A percentile compares a stretch with the other conserved stretches of the same genome.
phyloP scores from a whole-genome alignment of 2,797 vertebrate genomes.

The Aratinga solstitialis region DNA sequence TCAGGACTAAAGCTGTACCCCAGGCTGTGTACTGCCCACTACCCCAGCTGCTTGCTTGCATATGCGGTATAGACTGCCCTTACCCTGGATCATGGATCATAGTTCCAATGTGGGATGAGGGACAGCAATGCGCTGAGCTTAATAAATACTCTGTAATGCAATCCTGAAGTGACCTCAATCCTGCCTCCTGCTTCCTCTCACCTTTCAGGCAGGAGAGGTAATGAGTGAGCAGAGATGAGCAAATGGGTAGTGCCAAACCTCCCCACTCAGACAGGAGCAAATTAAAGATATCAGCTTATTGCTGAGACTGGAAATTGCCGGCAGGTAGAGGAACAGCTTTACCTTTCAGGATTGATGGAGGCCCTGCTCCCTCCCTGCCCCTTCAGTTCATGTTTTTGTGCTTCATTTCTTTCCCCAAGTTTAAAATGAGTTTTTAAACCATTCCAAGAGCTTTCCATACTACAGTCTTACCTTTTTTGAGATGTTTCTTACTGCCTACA shows the following conservation, averaged over 20 bases:
- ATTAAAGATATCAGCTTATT: not conserved
- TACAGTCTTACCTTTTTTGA: not conserved
- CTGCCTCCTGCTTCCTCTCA: conserved; percentile 16
- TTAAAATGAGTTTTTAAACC: not conserved
- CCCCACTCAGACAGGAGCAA: not conserved
- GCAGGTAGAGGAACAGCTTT: not conserved
- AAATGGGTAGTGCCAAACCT: not conserved
- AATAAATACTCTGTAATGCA: not conserved
- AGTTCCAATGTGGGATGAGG: not conserved
- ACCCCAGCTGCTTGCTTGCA: not conserved
- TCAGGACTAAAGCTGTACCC: not conserved
- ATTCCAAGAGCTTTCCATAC: not conserved
- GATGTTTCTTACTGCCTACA: not conserved
- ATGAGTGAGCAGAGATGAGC: not conserved
- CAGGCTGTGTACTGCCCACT: accelerated
- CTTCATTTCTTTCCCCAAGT: not conserved
- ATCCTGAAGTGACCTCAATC: not conserved
- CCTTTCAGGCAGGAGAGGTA: conserved; percentile 14
- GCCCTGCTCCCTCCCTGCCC: not conserved
- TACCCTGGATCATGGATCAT: not conserved
- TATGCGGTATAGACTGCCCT: not conserved
- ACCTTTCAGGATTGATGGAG: not conserved
- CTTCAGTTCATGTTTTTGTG: not conserved
- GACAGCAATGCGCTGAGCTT: not conserved
- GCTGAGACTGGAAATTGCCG: not conserved